Conservation (phyloP, 2,888 invertebrate species). For the Metallyticus violacea region DNA sequence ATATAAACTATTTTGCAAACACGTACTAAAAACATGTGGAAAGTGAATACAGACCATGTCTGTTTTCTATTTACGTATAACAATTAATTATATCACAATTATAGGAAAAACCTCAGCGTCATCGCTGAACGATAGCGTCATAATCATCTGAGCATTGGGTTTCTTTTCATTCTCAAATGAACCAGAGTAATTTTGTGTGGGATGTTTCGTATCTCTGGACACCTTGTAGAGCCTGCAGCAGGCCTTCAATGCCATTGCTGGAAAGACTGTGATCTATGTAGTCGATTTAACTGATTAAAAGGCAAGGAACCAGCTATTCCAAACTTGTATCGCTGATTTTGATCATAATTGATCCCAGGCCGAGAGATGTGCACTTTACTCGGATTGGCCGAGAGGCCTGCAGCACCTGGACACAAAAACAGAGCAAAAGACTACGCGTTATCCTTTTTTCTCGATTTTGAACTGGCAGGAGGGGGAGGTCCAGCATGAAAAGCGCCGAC, state of each 20-base stretch:
- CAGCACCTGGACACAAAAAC: neutral
- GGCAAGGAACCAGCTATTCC: neutral
- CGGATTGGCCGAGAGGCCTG: neutral
- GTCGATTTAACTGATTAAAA: neutral
- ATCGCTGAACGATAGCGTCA: too few species aligned
- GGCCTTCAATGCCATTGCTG: neutral
- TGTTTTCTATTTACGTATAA: too few species aligned
- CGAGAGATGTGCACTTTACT: too few species aligned
- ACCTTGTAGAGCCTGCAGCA: neutral
- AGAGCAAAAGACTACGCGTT: neutral
- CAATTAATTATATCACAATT: too few species aligned
- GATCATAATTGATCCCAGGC: neutral
- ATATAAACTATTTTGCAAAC: too few species aligned
- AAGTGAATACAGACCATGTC: too few species aligned
- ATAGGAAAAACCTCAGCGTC: too few species aligned
- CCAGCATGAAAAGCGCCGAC: neutral
- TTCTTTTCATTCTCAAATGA: too few species aligned
- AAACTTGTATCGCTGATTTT: neutral
- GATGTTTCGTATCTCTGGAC: too few species aligned
- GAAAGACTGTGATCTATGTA: neutral
- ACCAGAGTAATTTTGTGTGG: too few species aligned
- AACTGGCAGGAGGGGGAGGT: neutral
- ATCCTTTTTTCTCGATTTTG: neutral
- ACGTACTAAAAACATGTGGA: too few species aligned
- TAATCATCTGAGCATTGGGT: too few species aligned